Conservation (phyloP, 2,888 invertebrate species). For the Auanema sp. region DNA sequence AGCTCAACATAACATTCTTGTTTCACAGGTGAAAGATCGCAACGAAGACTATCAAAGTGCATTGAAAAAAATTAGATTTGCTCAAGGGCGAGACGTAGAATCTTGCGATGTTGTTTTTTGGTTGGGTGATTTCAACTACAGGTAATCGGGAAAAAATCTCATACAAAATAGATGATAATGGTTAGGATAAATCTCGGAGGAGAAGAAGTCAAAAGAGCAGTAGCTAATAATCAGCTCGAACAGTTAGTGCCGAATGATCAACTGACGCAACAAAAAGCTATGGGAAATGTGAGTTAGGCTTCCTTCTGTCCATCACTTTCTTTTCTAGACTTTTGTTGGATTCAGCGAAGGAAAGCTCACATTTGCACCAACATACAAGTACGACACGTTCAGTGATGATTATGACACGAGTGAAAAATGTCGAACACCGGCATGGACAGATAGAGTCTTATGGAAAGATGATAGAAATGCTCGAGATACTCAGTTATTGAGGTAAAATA, state of each 20-base stretch:
- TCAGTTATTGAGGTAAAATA: slow-evolving; percentile 18
- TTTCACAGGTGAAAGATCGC: slow-evolving; percentile 73
- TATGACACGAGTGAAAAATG: slow-evolving; percentile 96
- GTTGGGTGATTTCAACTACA: slow-evolving; percentile 99
- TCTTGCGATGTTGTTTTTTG: slow-evolving; percentile 98
- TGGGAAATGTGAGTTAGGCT: slow-evolving; percentile 64
- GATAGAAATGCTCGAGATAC: slow-evolving; percentile 24
- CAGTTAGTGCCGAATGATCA: slow-evolving; percentile 85
- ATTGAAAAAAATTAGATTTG: slow-evolving; percentile 75
- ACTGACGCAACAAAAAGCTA: slow-evolving; percentile 71
- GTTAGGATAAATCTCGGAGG: slow-evolving; percentile 35
- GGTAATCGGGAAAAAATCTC: no score
- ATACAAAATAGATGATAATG: background rate
- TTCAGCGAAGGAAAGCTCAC: slow-evolving; percentile 87
- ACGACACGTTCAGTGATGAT: slow-evolving; percentile 95
- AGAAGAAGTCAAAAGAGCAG: slow-evolving; percentile 76
- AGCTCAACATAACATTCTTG: background rate
- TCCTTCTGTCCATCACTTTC: no score
- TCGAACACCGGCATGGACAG: slow-evolving; percentile 88
- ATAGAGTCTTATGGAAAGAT: slow-evolving; percentile 86
- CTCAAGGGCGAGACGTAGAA: slow-evolving; percentile 70
- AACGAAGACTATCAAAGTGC: slow-evolving; percentile 97
- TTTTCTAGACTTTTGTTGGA: slow-evolving; percentile 78
- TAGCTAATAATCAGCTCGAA: slow-evolving; percentile 77
- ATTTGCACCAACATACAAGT: slow-evolving; percentile 96